Evolutionary conservation across 2,888 invertebrate species (phyloP).

Genomic region (Polydrusus cervinus): DNA sequence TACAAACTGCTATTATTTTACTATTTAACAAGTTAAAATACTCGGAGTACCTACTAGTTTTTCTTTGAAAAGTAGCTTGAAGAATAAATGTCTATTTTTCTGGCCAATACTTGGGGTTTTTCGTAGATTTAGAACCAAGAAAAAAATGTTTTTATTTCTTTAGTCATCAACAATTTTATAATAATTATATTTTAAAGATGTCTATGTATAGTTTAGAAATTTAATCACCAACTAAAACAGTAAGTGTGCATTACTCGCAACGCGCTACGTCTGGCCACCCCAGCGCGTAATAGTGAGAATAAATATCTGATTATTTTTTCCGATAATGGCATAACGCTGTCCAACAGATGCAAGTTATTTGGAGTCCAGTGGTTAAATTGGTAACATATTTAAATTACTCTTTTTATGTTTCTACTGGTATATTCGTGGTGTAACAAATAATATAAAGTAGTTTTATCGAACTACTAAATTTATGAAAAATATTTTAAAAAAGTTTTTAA

Average conservation of each 20-base stretch:
- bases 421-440: background rate
- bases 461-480: background rate
- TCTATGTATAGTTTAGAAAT: constrained; percentile 1
- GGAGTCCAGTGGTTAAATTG: constrained; percentile 28
- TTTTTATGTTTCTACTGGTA: background rate
- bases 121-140: background rate
- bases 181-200: background rate
- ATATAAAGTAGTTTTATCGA: background rate
- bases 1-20: too few species aligned
- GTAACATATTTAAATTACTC: constrained; percentile 18
- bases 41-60: too few species aligned
- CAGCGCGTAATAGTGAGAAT: constrained; percentile 33
- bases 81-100: too few species aligned
- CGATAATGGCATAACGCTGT: constrained; percentile 47
- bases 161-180: too few species aligned
- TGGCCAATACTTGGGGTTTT: too few species aligned
- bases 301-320: constrained; percentile 40
- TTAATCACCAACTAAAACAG: background rate
- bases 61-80: too few species aligned
- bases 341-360: constrained; percentile 31
- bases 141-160: too few species aligned
- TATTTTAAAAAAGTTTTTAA: background rate
- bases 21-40: too few species aligned
- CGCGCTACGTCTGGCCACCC: constrained; percentile 20
- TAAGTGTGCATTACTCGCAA: constrained; percentile 12